Evolutionary conservation across 1,140 invertebrate genomes (phyloP).

Genomic region (Zaprionus nigranus): DNA sequence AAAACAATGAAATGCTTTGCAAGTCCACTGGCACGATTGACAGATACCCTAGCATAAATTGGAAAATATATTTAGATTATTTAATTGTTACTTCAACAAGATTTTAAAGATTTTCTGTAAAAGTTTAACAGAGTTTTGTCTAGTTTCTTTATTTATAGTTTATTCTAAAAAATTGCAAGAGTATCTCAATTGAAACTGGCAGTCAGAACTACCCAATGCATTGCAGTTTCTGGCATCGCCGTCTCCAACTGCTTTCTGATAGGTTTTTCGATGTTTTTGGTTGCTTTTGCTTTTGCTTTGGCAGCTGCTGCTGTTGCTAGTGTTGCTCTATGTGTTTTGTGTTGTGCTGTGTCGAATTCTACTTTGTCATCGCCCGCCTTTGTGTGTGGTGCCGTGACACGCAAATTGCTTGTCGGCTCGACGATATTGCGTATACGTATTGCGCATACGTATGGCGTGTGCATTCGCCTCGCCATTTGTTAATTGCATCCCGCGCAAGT

Average conservation of each 20-base stretch:
- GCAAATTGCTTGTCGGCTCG: constrained; percentile 48
- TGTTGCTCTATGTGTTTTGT: neutral
- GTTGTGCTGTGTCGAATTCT: constrained; percentile 13
- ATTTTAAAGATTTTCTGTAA: neutral
- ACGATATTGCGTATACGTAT: constrained; percentile 61
- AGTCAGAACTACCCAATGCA: neutral
- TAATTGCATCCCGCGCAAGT: constrained; percentile 55
- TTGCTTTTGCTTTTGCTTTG: constrained; percentile 30
- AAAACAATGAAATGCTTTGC: neutral
- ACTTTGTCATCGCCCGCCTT: constrained; percentile 54
- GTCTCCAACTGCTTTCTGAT: constrained; percentile 18
- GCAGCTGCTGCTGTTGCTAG: constrained; percentile 17
- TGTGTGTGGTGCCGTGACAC: constrained; percentile 43
- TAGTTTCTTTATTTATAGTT: too few relatives aligned
- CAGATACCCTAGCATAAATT: neutral
- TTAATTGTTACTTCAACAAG: neutral
- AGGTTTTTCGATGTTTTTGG: constrained; percentile 18
- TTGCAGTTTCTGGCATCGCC: neutral
- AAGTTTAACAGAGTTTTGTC: neutral
- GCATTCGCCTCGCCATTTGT: constrained; percentile 46
- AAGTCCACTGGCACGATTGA: neutral
- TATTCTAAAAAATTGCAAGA: too few relatives aligned
- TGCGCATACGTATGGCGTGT: constrained; percentile 41
- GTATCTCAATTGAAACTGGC: neutral
- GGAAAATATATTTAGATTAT: neutral